Base-by-base conservation (phyloP, 1,140 invertebrate species). In the Eueides isabella region DNA sequence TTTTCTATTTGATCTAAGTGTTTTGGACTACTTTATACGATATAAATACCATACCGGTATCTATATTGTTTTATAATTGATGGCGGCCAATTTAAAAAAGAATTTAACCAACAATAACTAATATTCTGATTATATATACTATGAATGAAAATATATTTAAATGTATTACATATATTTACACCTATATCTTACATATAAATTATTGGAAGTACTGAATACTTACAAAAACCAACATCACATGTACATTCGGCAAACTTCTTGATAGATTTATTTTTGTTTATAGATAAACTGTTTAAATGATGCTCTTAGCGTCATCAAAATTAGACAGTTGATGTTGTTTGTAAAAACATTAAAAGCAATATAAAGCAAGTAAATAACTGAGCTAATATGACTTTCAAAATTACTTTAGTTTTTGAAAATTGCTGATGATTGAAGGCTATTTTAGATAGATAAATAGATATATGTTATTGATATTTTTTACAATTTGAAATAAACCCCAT, bases 351-450 rank as follows among this genome's bases (percentile, higher is more conserved):
- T 2, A 55, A 55, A 19, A 44, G 41, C 16, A 44, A 19, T 19
- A n/a, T 44, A 44, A 31, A 31, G 31, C 7, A 31, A 31, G 31
- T 31, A 5, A n/a, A n/a, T 67, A 44, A 67, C 6, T 67, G 11
- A 28, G 31, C 31, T 11, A 61, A 68, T 33, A 5, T 35, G 31
- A 68, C 29, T 68, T 68, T 61, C 44, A 68, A 28, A 44, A 9
- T 44, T 5, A 9, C 2, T 5, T 44, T 44, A 44, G 5, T 44
- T 44, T 44, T 44, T 44, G 2, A 1, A 19, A 44, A 44, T 5
- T n/a, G n/a, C 7, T 44, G 7, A 1, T 44, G 6, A 7, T 44
- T 19, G n/a, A n/a, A n/a, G n/a, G n/a, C n/a, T n/a, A n/a, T n/a
- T n/a, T n/a, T n/a, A n/a, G n/a, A n/a, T n/a, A n/a, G n/a, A n/a